Evolutionary conservation across 1,140 invertebrate species (phyloP).

Genomic region (Cotesia chilonis): DNA sequence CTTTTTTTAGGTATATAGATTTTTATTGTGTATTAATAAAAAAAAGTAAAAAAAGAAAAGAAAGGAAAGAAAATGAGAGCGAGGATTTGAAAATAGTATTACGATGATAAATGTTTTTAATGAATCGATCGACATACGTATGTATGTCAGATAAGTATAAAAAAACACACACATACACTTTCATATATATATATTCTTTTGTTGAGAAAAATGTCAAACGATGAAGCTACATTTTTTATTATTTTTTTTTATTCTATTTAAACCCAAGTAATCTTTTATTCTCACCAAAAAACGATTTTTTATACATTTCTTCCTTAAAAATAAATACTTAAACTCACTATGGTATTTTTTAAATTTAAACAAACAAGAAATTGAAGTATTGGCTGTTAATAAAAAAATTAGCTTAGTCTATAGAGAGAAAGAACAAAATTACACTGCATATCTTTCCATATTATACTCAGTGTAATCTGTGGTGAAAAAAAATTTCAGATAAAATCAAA

Average conservation of each 20-base stretch:
- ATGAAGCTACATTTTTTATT: slow-evolving; percentile 21
- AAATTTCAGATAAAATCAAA: too few species aligned
- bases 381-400: too few species aligned
- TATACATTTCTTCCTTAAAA: not conserved
- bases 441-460: too few species aligned
- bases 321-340: too few species aligned
- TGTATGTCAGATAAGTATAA: slow-evolving; percentile 21
- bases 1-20: too few species aligned
- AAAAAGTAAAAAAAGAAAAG: not conserved
- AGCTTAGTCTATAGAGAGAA: too few species aligned
- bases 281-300: not conserved
- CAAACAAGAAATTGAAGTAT: too few species aligned
- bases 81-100: not conserved
- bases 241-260: slow-evolving; percentile 21
- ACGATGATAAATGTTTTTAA: slow-evolving; percentile 26
- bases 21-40: too few species aligned
- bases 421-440: too few species aligned
- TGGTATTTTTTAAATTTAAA: too few species aligned
- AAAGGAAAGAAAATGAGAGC: not conserved
- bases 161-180: not conserved
- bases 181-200: slow-evolving; percentile 16
- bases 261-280: not conserved
- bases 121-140: slow-evolving; percentile 33
- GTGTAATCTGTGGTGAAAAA: too few species aligned
- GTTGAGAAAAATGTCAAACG: slow-evolving; percentile 22